Evolutionary conservation across 2,797 vertebrate genomes (phyloP).

Genomic region (Trichosurus vulpecula): DNA sequence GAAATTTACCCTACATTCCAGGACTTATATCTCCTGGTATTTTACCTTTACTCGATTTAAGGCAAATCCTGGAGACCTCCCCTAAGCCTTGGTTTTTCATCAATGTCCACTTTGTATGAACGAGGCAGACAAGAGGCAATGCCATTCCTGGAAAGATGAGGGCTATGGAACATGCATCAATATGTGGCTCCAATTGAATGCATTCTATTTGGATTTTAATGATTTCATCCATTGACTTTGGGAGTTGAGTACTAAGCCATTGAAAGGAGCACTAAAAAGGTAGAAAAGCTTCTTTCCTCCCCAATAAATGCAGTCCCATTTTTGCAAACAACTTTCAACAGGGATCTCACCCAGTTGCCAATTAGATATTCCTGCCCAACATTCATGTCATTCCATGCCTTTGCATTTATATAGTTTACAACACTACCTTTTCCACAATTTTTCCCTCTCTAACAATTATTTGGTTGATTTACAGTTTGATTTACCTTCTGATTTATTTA

Average conservation of each 20-base stretch:
- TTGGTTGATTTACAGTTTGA: conserved; percentile 63
- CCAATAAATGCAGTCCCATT: neutral
- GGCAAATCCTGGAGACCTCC: neutral
- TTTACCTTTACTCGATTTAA: conserved; percentile 11
- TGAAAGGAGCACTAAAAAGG: neutral
- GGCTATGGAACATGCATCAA: neutral
- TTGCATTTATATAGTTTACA: neutral
- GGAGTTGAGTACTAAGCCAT: neutral
- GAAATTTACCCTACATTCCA: neutral
- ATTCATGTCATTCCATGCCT: neutral
- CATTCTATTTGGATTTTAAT: neutral
- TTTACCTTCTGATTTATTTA: conserved; percentile 67
- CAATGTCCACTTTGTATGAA: neutral
- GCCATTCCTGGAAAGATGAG: neutral
- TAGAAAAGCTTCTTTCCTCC: neutral
- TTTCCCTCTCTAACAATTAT: conserved; percentile 34
- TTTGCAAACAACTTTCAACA: neutral
- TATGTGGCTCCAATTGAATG: neutral
- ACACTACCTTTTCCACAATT: conserved; percentile 27
- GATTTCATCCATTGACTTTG: neutral
- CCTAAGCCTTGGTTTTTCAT: neutral
- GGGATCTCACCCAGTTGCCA: neutral
- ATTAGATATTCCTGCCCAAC: neutral
- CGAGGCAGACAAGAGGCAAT: neutral
- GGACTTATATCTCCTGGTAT: neutral